Evolutionary conservation across 1,140 invertebrate species (phyloP), one percentile per base, ranked within the genome.

Genomic region (Diorhabda carinulata): DNA sequence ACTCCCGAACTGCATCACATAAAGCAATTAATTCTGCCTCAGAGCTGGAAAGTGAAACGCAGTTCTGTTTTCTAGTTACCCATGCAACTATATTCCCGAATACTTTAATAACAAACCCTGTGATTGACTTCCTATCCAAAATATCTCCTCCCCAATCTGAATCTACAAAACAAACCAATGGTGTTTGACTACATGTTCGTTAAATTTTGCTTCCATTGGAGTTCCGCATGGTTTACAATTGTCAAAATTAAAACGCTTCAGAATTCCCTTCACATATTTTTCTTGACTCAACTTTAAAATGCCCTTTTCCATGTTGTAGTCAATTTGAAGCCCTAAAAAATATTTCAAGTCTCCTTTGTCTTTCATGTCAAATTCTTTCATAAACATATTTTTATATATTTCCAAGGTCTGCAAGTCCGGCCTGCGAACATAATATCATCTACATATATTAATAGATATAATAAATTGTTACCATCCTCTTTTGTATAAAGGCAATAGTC

Each of bases 111-210:
- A 61, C 10, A 61, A 43, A 67, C 9, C 61, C 61, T 43, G 43
- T 9, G 3, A 63, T n/a, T 42, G 5, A 63, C 42, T 63, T 63
- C 43, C 61, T 45, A n/a, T 45, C 42, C 42, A 9, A 9, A 43
- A 3, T 8, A 63, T 63, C 61, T 9, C 42, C 58, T 67, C 56
- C 65, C 56, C 65, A 67, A 41, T 67, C 65, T 8, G 57, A 4
- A 43, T 67, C 57, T 9, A 10, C 41, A 67, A 7, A 67, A 44
- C 65, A 52, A 10, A 60, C 45, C 9, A 42, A n/a, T 42, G 5
- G 7, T 63, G 9, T 9, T 63, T 63, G 2, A 44, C 44, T 10
- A 8, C 9, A 6, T 7, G 8, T 6, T 47, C 61, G 7, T 45
- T 43, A 7, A 63, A 63, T 40, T 63, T 42, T 7, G 7, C 43